Base-by-base conservation (phyloP, 1,140 invertebrate genomes). In the Drosophila pseudoananassae region DNA sequence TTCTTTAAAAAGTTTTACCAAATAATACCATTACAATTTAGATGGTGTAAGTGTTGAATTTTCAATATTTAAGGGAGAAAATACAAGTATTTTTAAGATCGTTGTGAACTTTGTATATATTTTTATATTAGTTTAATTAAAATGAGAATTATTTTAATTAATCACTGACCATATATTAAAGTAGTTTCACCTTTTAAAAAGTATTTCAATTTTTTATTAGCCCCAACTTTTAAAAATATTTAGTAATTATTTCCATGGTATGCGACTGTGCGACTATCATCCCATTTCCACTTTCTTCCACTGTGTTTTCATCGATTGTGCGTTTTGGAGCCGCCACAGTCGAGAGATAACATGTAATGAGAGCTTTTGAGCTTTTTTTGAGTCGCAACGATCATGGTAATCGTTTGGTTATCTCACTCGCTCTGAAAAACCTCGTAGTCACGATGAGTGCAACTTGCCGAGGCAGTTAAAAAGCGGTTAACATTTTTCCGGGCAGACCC, bases 281-380 rank as follows among this genome's bases (percentile, higher is more conserved):
- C 10, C 8, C 10, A 14, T 1, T 14, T 38, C 29, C 36, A 71
- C 31, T 25, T 14, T 25, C 5, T 0, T 1, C 0, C 36, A 25
- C 38, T 25, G 53, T 51, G 25, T 57, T 46, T 47, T 25, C 27
- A 17, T 52, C 46, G 23, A 54, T 27, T 52, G 29, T 56, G 74
- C 64, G 47, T 40, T 63, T 74, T 52, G 40, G 46, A 17, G 47
- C 25, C 40, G 70, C 45, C 59, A 64, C 47, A 40, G 72, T 57
- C 10, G 12, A 31, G 17, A 46, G 66, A 70, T 69, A 75, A 57
- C 71, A 74, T 74, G 70, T 38, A 54, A 74, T 74, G 46, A n/a
- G 33, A 46, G 43, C 43, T 46, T 43, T 50, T 74, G 58, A 43
- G 27, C 20, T 47, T 47, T 69, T 40, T 47, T 31, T 25, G 31